These are phyloP conservation scores for Saxidomus purpurata DNA, from an alignment of 1,140 invertebrate species.

Conservation along the genomic window DNA sequence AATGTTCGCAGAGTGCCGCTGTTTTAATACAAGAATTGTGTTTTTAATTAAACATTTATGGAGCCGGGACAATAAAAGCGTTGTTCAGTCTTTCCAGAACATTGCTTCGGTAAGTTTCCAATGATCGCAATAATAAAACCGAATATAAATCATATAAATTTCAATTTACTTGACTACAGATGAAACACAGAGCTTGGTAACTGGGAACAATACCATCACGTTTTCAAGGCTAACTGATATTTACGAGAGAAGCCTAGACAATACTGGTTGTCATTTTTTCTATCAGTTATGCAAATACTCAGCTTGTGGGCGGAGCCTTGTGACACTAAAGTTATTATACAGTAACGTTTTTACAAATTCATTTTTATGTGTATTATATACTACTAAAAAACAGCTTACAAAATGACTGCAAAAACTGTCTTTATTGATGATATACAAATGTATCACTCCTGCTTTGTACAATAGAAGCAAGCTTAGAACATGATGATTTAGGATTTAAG, in stretches of 20 bases:
- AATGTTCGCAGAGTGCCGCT: background rate
- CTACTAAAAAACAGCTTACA: no score
- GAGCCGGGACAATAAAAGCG: background rate
- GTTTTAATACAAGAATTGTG: background rate
- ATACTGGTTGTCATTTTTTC: background rate
- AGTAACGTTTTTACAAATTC: no score
- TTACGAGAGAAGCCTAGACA: background rate
- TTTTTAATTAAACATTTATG: conserved; percentile 25
- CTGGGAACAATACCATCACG: background rate
- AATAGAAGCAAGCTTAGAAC: no score
- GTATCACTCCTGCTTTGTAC: no score
- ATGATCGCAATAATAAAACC: background rate
- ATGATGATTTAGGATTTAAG: no score
- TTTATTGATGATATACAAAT: no score
- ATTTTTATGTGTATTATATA: no score
- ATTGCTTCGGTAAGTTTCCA: conserved; percentile 1
- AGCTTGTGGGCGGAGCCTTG: background rate
- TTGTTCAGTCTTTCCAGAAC: background rate
- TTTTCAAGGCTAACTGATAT: background rate
- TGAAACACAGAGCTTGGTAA: background rate
- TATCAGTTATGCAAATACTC: background rate
- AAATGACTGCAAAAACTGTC: no score
- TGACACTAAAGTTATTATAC: no score
- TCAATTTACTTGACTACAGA: background rate
- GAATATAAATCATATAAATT: conserved; percentile 13